Evolutionary conservation across 2,797 vertebrate species (phyloP), one percentile per base, ranked within the genome.

Genomic region (Synanceia verrucosa): DNA sequence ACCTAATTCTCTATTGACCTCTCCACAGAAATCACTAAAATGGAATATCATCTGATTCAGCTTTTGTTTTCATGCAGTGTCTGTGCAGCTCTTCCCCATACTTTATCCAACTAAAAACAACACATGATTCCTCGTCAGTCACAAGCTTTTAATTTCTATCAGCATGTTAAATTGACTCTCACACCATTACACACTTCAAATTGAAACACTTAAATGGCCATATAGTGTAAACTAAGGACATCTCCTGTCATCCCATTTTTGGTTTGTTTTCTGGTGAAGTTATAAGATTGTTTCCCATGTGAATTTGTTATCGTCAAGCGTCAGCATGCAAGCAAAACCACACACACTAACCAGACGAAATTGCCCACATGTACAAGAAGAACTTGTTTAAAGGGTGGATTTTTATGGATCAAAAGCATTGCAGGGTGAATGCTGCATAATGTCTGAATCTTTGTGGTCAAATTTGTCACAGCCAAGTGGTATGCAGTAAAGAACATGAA

Each of bases 111-210:
- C 28, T 18, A 18, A 24, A n/a, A 19, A 10, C 39, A 60, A 46
- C 59, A 56, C 51, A 44, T 72, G 58, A 76, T 68, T 75, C 6
- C 6, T 26, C 9, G 4, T 55, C 29, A 41, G 55, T 57, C 58
- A 59, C 16, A 73, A 55, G 56, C 41, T 56, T 72, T 59, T 2
- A 61, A 46, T 52, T 62, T 23, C 6, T 3, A 53, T 41, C 24
- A 23, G 39, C 48, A 36, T 3, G 21, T 11, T 43, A 66, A 43
- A 47, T 77, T 19, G 43, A 24, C 6, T 6, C n/a, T 64, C 9
- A 11, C 36, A 21, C 31, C 12, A 43, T 12, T 31, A 57, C 28
- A 56, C 0, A 0, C 6, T 59, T 14, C 8, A 72, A 48, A 72
- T 59, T 5, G 1, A 36, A 19, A 65, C 0, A 36, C 9, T 0